These are phyloP conservation scores for Vanessa cardui DNA, from an alignment of 2,888 invertebrate genomes.

Conservation along the genomic window DNA sequence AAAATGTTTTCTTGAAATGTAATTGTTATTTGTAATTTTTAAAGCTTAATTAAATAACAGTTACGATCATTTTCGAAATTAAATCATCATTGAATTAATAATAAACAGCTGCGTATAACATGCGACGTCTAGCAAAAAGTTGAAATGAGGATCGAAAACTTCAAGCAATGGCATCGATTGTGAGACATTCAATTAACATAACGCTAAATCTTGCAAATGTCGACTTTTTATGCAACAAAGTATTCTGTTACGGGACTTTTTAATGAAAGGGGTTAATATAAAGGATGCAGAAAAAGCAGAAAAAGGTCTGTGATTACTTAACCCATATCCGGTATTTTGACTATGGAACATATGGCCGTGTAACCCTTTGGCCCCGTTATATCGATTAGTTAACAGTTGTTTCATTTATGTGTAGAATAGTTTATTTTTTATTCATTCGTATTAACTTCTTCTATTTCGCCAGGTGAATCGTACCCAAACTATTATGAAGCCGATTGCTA, in stretches of 20 bases:
- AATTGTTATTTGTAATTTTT: not conserved
- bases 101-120: conserved; percentile 9
- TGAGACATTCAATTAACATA: conserved; percentile 68
- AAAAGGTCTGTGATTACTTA: conserved; percentile 78
- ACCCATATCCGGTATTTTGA: conserved; percentile 77
- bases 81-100: conserved; percentile 10
- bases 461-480: conserved; percentile 60
- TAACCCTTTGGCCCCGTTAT: conserved; percentile 83
- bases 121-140: conserved; percentile 12
- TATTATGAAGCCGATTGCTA: no score
- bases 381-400: conserved; percentile 73
- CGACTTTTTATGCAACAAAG: conserved; percentile 58
- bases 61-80: not conserved
- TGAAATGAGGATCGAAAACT: conserved; percentile 47
- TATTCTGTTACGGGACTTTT: conserved; percentile 63
- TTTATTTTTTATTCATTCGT: conserved; percentile 52
- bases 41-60: not conserved
- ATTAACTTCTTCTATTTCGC: conserved; percentile 51
- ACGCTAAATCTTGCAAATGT: conserved; percentile 68
- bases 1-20: not conserved
- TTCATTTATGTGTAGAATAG: conserved; percentile 67
- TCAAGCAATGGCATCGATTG: conserved; percentile 51
- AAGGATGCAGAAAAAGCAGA: conserved; percentile 67
- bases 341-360: conserved; percentile 66
- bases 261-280: conserved; percentile 72